phyloP scores from a whole-genome alignment of 2,888 invertebrate genomes.

The Caenorhabditis sp. region DNA sequence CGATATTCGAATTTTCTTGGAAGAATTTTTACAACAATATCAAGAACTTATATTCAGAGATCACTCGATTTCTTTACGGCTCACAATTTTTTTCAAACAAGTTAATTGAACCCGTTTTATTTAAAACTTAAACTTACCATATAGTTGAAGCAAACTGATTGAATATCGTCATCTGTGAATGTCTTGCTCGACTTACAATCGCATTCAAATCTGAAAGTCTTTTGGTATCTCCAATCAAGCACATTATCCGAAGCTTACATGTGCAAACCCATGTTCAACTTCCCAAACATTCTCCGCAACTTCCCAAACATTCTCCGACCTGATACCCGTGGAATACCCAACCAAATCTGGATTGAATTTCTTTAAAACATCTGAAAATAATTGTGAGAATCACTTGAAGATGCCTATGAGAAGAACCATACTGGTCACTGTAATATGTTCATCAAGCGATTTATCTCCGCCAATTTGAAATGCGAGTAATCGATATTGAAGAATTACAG shows the following conservation, averaged over 20 bases:
- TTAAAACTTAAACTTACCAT: constrained; percentile 29
- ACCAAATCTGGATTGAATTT: constrained; percentile 80
- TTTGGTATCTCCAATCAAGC: background rate
- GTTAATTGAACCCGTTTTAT: too few relatives aligned
- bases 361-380: constrained; percentile 76
- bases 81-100: too few relatives aligned
- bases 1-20: background rate
- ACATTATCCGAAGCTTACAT: constrained; percentile 23
- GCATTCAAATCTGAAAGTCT: constrained; percentile 44
- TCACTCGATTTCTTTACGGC: too few relatives aligned
- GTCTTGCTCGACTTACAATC: constrained; percentile 48
- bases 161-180: constrained; percentile 49
- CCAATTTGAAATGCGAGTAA: constrained; percentile 55
- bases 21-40: background rate
- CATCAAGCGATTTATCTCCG: constrained; percentile 48
- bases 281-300: too few relatives aligned
- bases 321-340: constrained; percentile 69
- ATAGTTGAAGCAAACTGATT: constrained; percentile 45
- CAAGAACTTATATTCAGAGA: too few relatives aligned
- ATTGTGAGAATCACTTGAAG: background rate
- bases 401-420: too few relatives aligned
- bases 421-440: constrained; percentile 56
- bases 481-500: constrained; percentile 53
- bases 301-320: constrained; percentile 54
- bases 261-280: constrained; percentile 54